Percentiles rank a stretch among this genome's conserved stretches.
These are phyloP conservation scores for Pterobdella sp. DNA, from an alignment of 2,888 invertebrate genomes.

Conservation along the genomic window DNA sequence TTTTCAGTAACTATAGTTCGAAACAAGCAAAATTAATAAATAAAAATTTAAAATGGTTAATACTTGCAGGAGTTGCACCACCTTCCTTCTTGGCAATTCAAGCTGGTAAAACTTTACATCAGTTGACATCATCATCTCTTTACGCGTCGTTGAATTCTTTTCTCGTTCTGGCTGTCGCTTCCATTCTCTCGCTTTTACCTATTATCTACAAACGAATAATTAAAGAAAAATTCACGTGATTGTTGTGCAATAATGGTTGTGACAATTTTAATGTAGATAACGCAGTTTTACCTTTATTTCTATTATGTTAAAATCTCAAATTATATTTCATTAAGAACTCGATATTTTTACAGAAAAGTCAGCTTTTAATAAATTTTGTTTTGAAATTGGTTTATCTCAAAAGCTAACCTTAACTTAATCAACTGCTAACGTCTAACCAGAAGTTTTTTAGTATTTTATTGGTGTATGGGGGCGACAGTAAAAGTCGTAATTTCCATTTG, in stretches of 20 bases:
- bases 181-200: slow-evolving; percentile 74
- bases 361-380: too few species aligned
- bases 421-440: too few species aligned
- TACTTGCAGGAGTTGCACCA: slow-evolving; percentile 58
- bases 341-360: too few species aligned
- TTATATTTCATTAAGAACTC: too few species aligned
- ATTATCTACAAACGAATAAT: slow-evolving; percentile 74
- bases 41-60: too few species aligned
- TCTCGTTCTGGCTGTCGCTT: slow-evolving; percentile 67
- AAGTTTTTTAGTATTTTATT: too few species aligned
- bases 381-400: too few species aligned
- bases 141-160: slow-evolving; percentile 83
- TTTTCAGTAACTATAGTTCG: too few species aligned
- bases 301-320: neutral
- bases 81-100: slow-evolving; percentile 95
- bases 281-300: neutral
- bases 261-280: neutral
- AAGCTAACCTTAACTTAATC: too few species aligned
- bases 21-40: too few species aligned
- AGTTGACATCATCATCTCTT: slow-evolving; percentile 63
- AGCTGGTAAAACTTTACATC: slow-evolving; percentile 89
- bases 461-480: too few species aligned
- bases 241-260: neutral
- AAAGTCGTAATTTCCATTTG: too few species aligned
- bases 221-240: slow-evolving; percentile 53